Evolutionary conservation across 2,888 invertebrate genomes (phyloP).

Genomic region (Pardosa pseudoannulata): DNA sequence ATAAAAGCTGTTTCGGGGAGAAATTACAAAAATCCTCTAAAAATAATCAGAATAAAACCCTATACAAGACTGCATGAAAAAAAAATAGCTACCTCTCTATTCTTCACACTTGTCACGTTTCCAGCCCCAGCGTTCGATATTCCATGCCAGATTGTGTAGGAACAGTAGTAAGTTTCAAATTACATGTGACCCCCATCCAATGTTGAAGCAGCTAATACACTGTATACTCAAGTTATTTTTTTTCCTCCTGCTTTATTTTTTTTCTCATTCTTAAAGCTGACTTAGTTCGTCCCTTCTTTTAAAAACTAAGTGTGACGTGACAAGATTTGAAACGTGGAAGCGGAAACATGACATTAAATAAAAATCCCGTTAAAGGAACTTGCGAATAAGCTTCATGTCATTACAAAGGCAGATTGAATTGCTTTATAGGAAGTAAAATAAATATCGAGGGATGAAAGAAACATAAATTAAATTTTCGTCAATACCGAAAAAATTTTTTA

Average conservation of each 20-base stretch:
- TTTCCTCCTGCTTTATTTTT: neutral
- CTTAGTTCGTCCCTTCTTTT: neutral
- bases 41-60: no score
- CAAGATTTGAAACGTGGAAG: neutral
- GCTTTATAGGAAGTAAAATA: conserved; percentile 6
- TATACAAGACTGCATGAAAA: no score
- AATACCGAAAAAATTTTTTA: conserved; percentile 4
- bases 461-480: conserved; percentile 12
- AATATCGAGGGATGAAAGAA: neutral
- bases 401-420: conserved; percentile 7
- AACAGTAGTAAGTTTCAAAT: conserved; percentile 15
- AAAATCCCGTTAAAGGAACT: conserved; percentile 3
- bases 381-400: conserved; percentile 4
- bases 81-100: neutral
- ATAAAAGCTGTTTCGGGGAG: no score
- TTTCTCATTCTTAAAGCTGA: neutral
- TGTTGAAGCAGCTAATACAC: neutral
- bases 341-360: neutral
- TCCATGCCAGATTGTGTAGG: neutral
- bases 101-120: neutral
- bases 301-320: conserved; percentile 12
- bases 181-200: conserved; percentile 1
- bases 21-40: no score
- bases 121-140: neutral
- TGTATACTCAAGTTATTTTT: neutral